Base-by-base conservation (phyloP, 2,797 vertebrate genomes). In the Sebastes trivittatus region DNA sequence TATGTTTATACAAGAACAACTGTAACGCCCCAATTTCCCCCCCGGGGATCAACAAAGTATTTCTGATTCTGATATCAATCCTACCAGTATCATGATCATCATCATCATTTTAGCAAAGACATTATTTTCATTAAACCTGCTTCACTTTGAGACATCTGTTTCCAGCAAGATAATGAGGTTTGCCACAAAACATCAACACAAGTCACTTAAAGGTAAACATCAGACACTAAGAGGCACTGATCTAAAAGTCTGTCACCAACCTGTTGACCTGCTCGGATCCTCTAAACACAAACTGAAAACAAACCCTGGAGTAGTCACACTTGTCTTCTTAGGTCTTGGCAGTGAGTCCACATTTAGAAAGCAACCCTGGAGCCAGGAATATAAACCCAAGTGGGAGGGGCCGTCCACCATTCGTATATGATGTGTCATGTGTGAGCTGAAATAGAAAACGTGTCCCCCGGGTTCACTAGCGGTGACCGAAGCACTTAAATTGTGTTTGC, bases 341-440 rank as follows among this genome's bases (percentile, higher is more conserved):
- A 88, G 54, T 3, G 72, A 81, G 72, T 92, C 91, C 86, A 87
- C 83, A 92, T 92, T 89, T 94, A 87, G 89, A 93, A 90, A 89
- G 78, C 82, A 83, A 49, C 56, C 69, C 80, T 56, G 65, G 11
- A 27, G 86, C 71, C 88, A 91, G 62, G 87, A 90, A 90, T 87
- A 89, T 85, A 87, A 86, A 85, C 77, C 67, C 16, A 69, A 80
- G 85, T 80, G 80, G 27, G 27, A 29, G 27, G 27, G 55, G 75
- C 82, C 14, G 65, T 11, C 77, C 55, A 80, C 71, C 52, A 36
- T 69, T 87, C 73, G 60, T 61, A 77, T 68, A n/a, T 77, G 83
- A 82, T 80, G 84, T 60, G 90, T 92, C 89, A 89, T 77, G 82
- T 81, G 85, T 84, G 84, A 89, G 78, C 71, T 72, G 82, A 72